Evolutionary conservation across 2,797 vertebrate species (phyloP), one percentile per base, ranked within the genome.

Genomic region (Gymnocypris eckloni): DNA sequence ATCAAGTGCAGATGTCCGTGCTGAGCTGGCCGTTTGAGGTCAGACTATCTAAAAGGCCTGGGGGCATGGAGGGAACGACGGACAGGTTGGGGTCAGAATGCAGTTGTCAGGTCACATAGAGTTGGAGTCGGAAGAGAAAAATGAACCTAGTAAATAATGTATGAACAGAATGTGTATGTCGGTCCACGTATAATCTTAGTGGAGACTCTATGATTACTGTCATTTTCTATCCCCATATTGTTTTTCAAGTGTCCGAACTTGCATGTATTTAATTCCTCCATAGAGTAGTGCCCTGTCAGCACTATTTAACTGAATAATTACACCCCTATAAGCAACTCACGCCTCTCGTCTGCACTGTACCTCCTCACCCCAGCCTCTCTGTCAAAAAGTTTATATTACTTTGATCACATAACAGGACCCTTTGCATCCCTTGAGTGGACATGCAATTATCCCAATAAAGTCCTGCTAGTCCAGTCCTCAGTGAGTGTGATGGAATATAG

Each of bases 381-480:
- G 90, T 93, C 92, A 93, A 91, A 93, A 92, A 93, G 92, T 94
- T 94, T 91, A 90, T 91, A 92, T 94, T 93, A 94, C 92, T 93
- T 92, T 91, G 90, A 94, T 95, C 94, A 93, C 87, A 86, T 91
- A 90, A 92, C 88, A 92, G 89, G 91, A 88, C 91, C 90, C 92
- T 95, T 91, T 93, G 92, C 92, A 92, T 94, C 93, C 91, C 92
- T 92, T 88, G 90, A 87, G 93, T 94, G 94, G 93, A 93, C 92
- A 92, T 93, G 94, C 93, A 95, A 95, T 95, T 95, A 95, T 93
- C 90, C 88, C 93, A 84, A 92, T 93, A 92, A 93, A 92, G 93
- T 93, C 93, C 93, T 91, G 90, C 78, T 12, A 87, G 85, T 83
- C 67, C 81, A 61, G 77, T 66, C n/a, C 33, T 86, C 72, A 90